Evolutionary conservation across 2,888 invertebrate genomes (phyloP).

Genomic region (Lasioglossum leucozonium): DNA sequence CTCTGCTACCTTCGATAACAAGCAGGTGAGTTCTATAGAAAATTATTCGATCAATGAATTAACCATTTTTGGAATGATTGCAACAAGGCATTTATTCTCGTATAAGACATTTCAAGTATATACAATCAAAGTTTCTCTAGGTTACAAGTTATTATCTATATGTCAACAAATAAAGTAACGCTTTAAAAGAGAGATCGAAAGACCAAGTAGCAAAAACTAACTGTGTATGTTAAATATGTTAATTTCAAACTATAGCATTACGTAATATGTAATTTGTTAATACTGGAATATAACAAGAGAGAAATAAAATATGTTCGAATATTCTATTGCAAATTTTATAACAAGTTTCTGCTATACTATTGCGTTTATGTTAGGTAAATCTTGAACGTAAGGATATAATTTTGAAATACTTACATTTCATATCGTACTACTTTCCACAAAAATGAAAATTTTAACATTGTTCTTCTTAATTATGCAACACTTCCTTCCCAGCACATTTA

Average conservation of each 20-base stretch:
- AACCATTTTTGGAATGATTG: not conserved
- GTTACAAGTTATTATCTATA: not conserved
- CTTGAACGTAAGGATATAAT: not conserved
- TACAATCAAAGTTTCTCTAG: not conserved
- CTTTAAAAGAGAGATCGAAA: not conserved
- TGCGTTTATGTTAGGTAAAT: too few species aligned
- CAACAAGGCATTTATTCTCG: not conserved
- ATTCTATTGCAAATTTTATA: too few species aligned
- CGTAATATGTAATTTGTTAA: not conserved
- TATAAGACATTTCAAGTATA: not conserved
- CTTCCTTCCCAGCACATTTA: not conserved
- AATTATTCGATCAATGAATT: not conserved
- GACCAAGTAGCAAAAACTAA: not conserved
- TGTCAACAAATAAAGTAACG: not conserved
- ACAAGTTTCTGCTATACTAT: not conserved
- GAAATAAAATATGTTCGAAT: not conserved
- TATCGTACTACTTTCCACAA: not conserved
- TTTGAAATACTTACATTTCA: not conserved
- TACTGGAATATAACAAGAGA: not conserved
- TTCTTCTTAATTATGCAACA: not conserved
- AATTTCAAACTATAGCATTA: not conserved
- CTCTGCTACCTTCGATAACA: constrained; percentile 70
- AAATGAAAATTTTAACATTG: not conserved
- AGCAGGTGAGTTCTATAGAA: constrained; percentile 73
- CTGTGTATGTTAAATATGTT: not conserved